Conservation (phyloP, 2,797 vertebrate species). For the Philypnodon macrostomus region DNA sequence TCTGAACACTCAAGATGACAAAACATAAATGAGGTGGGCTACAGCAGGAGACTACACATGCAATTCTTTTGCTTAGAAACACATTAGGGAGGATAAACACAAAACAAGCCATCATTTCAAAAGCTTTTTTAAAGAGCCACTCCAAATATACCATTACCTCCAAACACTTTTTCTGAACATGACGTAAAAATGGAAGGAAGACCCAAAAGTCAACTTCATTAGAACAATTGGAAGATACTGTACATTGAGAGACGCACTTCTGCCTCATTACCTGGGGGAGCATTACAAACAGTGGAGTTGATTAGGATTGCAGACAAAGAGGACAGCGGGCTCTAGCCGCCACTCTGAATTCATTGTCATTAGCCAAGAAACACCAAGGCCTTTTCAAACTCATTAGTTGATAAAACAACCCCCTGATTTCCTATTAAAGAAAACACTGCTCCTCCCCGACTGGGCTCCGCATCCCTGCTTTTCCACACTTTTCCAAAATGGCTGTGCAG, state of each 20-base stretch:
- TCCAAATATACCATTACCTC: not conserved
- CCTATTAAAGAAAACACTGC: slow-evolving; percentile 68
- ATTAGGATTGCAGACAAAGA: slow-evolving; percentile 66
- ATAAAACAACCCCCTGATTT: slow-evolving; percentile 77
- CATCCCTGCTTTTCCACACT: slow-evolving; percentile 40
- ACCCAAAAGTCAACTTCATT: slow-evolving; percentile 19
- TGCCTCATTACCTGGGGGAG: slow-evolving; percentile 51
- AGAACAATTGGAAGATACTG: slow-evolving; percentile 11
- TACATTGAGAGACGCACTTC: slow-evolving; percentile 25
- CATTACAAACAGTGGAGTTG: slow-evolving; percentile 51
- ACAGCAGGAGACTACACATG: no score
- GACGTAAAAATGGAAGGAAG: slow-evolving; percentile 9
- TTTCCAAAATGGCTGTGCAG: slow-evolving; percentile 36
- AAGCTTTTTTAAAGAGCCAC: not conserved
- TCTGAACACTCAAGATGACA: no score
- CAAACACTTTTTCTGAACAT: not conserved
- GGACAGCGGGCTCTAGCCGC: slow-evolving; percentile 55
- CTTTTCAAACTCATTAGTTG: slow-evolving; percentile 78
- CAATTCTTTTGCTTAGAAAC: no score
- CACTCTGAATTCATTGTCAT: slow-evolving; percentile 72
- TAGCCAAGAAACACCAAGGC: slow-evolving; percentile 62
- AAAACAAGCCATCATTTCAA: no score
- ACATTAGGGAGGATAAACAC: no score
- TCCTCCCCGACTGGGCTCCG: slow-evolving; percentile 41
- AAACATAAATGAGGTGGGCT: no score